Evolutionary conservation across 2,113 vertebrate species (phyloP).

Genomic region (Neogale vison): DNA sequence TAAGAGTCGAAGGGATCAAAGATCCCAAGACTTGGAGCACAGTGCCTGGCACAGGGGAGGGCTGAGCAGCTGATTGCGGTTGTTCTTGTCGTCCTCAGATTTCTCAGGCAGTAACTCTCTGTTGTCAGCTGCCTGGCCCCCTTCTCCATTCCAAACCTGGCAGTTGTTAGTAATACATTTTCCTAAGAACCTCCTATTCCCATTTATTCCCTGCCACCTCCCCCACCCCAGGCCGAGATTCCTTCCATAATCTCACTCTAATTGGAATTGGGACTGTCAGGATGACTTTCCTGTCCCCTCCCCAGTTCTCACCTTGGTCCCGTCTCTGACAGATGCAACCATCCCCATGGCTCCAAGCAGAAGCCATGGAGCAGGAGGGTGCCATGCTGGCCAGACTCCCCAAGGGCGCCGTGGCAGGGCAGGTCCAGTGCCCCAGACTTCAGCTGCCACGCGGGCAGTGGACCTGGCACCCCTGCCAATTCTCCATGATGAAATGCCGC

Average conservation of each 20-base stretch:
- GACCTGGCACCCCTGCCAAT: slow-evolving; percentile 55
- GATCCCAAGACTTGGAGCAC: background rate
- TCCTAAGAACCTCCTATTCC: slow-evolving; percentile 20
- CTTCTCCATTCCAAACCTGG: background rate
- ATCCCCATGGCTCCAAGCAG: slow-evolving; percentile 35
- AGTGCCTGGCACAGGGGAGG: background rate
- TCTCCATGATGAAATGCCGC: slow-evolving; percentile 62
- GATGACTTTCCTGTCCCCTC: slow-evolving; percentile 43
- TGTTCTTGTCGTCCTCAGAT: background rate
- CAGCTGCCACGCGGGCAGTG: slow-evolving; percentile 65
- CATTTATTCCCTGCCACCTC: background rate
- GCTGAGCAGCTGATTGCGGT: background rate
- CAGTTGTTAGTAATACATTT: slow-evolving; percentile 16
- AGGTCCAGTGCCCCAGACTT: slow-evolving; percentile 29
- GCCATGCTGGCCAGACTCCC: background rate
- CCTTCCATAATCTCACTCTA: slow-evolving; percentile 71
- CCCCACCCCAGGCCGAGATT: background rate
- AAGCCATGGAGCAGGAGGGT: background rate
- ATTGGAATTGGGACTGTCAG: slow-evolving; percentile 69
- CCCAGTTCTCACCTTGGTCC: slow-evolving; percentile 32
- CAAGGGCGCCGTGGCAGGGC: background rate
- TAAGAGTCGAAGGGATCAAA: background rate
- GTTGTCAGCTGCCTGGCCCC: background rate
- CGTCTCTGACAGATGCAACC: slow-evolving; percentile 37
- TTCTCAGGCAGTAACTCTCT: slow-evolving; percentile 57